Evolutionary conservation across 2,888 invertebrate genomes (phyloP).

Genomic region (Drosophila putrida): DNA sequence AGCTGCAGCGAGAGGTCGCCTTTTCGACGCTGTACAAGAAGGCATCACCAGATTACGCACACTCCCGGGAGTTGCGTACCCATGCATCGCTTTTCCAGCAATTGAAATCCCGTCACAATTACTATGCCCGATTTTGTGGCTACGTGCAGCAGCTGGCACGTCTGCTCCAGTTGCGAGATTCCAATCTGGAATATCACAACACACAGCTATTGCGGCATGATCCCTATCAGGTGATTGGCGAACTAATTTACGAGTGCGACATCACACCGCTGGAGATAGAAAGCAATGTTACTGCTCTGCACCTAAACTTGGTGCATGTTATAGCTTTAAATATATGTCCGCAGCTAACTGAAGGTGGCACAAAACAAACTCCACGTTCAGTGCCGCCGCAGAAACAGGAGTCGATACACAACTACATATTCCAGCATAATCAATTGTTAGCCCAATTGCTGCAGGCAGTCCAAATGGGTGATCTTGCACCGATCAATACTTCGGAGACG

Average conservation of each 20-base stretch:
- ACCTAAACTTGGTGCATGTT: conserved; percentile 91
- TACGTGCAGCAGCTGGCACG: conserved; percentile 82
- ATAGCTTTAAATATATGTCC: conserved; percentile 91
- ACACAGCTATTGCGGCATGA: conserved; percentile 80
- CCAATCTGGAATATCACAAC: conserved; percentile 74
- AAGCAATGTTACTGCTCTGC: conserved; percentile 89
- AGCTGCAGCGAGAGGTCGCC: conserved; percentile 77
- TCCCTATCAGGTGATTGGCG: conserved; percentile 88
- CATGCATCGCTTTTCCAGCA: conserved; percentile 80
- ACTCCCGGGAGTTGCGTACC: conserved; percentile 78
- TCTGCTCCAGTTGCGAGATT: conserved; percentile 84
- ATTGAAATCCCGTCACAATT: conserved; percentile 82
- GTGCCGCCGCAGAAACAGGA: conserved; percentile 74
- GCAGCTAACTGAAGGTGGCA: conserved; percentile 71
- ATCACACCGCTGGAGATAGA: conserved; percentile 90
- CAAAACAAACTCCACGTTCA: conserved; percentile 18
- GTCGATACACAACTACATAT: conserved; percentile 82
- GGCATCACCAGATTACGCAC: conserved; percentile 61
- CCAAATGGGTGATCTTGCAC: conserved; percentile 43
- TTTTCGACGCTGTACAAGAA: conserved; percentile 75
- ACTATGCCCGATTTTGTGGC: conserved; percentile 81
- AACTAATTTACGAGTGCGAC: conserved; percentile 89
- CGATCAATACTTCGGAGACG: conserved; percentile 4
- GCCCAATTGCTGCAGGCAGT: conserved; percentile 81
- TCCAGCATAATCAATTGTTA: conserved; percentile 80